Base-by-base conservation (phyloP, 2,797 vertebrate species). In the Diplodus puntazzo region DNA sequence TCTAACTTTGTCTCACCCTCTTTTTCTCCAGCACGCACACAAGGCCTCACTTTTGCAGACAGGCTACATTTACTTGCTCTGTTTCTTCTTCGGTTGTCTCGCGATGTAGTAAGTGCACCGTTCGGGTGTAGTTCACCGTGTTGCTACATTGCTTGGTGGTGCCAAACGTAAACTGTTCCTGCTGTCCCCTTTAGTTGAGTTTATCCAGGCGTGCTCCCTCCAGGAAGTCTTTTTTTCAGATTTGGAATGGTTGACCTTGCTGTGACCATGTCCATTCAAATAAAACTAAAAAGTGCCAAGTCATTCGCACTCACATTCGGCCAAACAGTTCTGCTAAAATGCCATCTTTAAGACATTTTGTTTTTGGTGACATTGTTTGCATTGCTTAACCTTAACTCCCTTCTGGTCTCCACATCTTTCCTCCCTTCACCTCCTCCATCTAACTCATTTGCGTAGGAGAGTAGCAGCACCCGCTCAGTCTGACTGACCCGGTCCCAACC, bases 1-100 rank as follows among this genome's bases (percentile, higher is more conserved):
- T 85, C 69, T 50, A 52, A 50, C 73, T 67, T 39, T 55, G 58
- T 50, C 52, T 66, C 55, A 23, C 30, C 14, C 55, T 77, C 39
- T 65, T 54, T 25, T 43, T 80, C 69, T 81, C 13, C 53, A 17
- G 59, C 60, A 4, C 73, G 43, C 57, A 57, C 6, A 1, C 58
- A 62, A 7, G 34, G 53, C 67, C 18, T 52, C 73, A 53, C 25
- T 55, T 69, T 34, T 62, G 62, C 30, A 75, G 57, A 63, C 34
- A 64, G 52, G 54, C 66, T 76, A 11, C 68, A 54, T 70, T 75
- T 55, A 50, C 64, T 54, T 54, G 72, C 66, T 42, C 27, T 27
- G 34, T 45, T 60, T 30, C 57, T 46, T 39, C 39, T 39, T 11
- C 39, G 39, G 39, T 39, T 39, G 65, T 21, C 20, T 9, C 21